phyloP scores from a whole-genome alignment of 2,113 vertebrate genomes.

The Odocoileus hemionus region DNA sequence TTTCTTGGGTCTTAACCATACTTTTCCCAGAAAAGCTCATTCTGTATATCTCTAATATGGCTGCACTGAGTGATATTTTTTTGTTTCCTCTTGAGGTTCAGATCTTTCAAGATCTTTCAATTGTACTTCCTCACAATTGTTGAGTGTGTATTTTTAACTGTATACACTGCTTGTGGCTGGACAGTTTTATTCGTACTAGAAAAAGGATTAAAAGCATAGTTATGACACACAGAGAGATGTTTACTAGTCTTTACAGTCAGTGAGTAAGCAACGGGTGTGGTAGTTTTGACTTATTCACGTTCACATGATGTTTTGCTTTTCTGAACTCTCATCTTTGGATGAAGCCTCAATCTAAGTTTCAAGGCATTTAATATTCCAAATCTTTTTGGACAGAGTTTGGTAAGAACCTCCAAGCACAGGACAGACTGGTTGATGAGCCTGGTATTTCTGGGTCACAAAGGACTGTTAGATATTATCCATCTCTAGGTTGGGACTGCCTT shows the following conservation, averaged over 20 bases:
- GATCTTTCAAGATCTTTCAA: neutral
- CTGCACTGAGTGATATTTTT: neutral
- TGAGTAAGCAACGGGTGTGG: neutral
- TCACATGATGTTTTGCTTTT: neutral
- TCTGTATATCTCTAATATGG: neutral
- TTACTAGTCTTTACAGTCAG: neutral
- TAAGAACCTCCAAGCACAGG: neutral
- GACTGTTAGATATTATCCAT: neutral
- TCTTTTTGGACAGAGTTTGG: neutral
- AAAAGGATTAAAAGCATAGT: neutral
- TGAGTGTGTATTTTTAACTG: neutral
- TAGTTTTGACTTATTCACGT: neutral
- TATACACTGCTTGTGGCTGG: neutral
- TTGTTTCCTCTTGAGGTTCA: neutral
- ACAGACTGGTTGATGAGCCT: neutral
- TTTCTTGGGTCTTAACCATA: neutral
- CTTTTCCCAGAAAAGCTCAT: neutral
- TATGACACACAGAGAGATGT: neutral
- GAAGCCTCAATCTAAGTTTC: neutral
- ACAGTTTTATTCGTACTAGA: neutral
- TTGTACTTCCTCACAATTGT: neutral
- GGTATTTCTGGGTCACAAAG: neutral
- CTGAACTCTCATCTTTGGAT: neutral
- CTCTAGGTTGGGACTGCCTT: neutral
- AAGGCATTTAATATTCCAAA: constrained; percentile 8